Evolutionary conservation across 2,113 vertebrate species (phyloP).

Genomic region (Trichomycterus rosablanca): DNA sequence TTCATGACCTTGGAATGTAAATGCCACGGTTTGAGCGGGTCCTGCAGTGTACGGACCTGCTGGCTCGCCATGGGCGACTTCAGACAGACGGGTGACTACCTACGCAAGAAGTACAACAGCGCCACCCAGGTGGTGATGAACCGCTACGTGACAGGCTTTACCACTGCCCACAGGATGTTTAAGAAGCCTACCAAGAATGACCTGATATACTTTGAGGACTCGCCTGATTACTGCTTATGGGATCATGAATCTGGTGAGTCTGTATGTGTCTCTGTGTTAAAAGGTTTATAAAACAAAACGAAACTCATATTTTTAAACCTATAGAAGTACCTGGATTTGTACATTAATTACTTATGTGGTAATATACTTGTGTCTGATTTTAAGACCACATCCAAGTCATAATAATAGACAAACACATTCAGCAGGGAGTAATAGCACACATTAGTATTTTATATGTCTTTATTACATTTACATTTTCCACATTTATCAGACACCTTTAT

Average conservation of each 20-base stretch:
- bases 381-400: no score
- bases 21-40: slow-evolving; percentile 95
- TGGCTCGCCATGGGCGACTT: slow-evolving; percentile 95
- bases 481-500: no score
- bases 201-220: slow-evolving; percentile 92
- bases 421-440: no score
- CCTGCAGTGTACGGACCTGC: slow-evolving; percentile 88
- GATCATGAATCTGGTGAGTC: slow-evolving; percentile 84
- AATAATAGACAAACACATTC: no score
- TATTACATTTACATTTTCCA: no score
- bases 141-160: slow-evolving; percentile 91
- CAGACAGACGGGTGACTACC: slow-evolving; percentile 85
- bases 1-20: slow-evolving; percentile 94
- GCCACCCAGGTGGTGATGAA: slow-evolving; percentile 93
- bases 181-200: slow-evolving; percentile 88
- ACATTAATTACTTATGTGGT: no score
- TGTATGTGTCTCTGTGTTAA: background rate
- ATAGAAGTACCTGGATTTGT: no score
- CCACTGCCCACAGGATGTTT: slow-evolving; percentile 78
- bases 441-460: no score
- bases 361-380: no score
- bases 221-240: slow-evolving; percentile 91
- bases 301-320: background rate
- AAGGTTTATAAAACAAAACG: no score
- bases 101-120: slow-evolving; percentile 84